Evolutionary conservation across 2,113 vertebrate species (phyloP), one percentile per base, ranked within the genome.

Genomic region (Cyprinus carpio): DNA sequence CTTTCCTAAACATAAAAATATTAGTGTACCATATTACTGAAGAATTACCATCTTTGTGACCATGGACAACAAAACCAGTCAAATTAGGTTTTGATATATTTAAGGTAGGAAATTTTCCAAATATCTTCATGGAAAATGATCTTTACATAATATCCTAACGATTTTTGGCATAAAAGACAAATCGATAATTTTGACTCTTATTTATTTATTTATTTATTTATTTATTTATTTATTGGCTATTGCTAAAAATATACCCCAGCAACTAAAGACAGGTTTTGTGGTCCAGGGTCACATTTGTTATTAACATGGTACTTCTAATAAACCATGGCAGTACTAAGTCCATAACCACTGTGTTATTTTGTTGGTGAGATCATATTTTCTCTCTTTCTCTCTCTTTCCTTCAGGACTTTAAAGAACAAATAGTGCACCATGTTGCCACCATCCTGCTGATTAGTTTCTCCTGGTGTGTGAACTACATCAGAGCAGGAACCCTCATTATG

Each of bases 351-450:
- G 18, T 4, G 4, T 71, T 71, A 12, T 71, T 51, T 40, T 40
- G 18, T 71, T 12, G 34, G 20, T 40, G 6, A 40, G 34, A n/a
- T 71, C 10, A 69, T 40, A 72, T 40, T 72, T 20, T 37, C 20
- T n/a, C 69, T 46, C 6, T 1, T 58, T 43, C 25, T 72, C 51
- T 43, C 25, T 72, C 51, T 58, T 54, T 54, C 40, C 65, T 58
- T 46, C 88, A 98, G 98, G 98, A 99, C 85, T 99, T 99, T 90
- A 97, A 97, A 85, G 97, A 99, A 67, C 97, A 99, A 88, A 95
- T 99, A 62, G 91, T 99, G 92, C 98, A 98, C 92, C 97, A 99
- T 0, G 92, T 98, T 0, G 97, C 97, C 90, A 98, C 98, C 84
- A 98, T 98, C 71, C 75, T 95, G 78, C 95, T 99, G 87, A 96